Evolutionary conservation across 2,888 invertebrate genomes (phyloP).

Genomic region (Brachynemurus nebulosus): DNA sequence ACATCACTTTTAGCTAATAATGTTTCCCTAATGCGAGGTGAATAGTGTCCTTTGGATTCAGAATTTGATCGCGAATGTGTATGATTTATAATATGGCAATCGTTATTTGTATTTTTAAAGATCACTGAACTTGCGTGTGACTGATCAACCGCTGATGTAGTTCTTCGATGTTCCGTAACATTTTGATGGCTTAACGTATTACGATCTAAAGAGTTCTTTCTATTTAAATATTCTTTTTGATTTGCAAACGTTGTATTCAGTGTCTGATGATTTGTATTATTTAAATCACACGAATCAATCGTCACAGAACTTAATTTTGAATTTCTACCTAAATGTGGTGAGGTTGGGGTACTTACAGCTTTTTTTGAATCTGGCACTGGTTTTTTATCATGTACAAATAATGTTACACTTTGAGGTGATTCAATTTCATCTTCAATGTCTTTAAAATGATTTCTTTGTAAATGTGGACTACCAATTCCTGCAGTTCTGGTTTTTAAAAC

Average conservation of each 20-base stretch:
- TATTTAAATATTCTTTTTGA: not conserved
- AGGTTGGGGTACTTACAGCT: slow-evolving; percentile 32
- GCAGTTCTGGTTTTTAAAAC: slow-evolving; percentile 39
- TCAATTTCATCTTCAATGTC: slow-evolving; percentile 37
- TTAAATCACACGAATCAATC: slow-evolving; percentile 16
- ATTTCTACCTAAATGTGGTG: slow-evolving; percentile 27
- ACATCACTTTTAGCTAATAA: slow-evolving; percentile 53
- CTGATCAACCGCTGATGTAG: slow-evolving; percentile 15
- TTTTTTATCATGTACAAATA: slow-evolving; percentile 5
- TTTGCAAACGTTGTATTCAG: not conserved
- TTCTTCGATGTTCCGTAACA: slow-evolving; percentile 6
- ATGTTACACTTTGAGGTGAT: slow-evolving; percentile 1
- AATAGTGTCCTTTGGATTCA: slow-evolving; percentile 22
- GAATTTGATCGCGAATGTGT: not conserved
- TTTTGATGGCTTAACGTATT: not conserved
- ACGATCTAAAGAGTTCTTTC: not conserved
- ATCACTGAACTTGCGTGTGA: slow-evolving; percentile 21
- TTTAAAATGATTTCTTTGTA: slow-evolving; percentile 43
- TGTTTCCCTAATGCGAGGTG: slow-evolving; percentile 32
- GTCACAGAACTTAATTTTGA: slow-evolving; percentile 5
- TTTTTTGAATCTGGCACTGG: slow-evolving; percentile 2
- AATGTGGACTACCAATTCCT: slow-evolving; percentile 48
- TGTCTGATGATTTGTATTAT: not conserved
- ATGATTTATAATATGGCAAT: not conserved
- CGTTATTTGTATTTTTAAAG: slow-evolving; percentile 16